Base-by-base conservation (phyloP, 2,888 invertebrate species). In the Drosophila pegasa region DNA sequence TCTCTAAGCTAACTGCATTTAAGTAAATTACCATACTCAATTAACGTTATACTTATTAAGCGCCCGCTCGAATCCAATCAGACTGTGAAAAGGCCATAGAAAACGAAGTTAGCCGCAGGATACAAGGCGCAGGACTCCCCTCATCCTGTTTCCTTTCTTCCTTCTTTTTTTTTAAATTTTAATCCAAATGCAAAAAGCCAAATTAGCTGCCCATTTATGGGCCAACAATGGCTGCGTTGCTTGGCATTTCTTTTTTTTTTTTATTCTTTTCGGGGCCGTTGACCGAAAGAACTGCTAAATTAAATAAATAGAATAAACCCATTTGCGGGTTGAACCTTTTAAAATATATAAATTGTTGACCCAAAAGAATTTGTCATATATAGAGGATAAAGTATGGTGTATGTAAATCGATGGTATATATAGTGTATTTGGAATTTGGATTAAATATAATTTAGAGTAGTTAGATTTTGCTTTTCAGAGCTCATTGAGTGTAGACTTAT, bases 11-110 rank as follows among this genome's bases (percentile, higher is more conserved):
- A 77, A 63, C 67, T 73, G 69, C 73, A 75, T 78, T 78, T 74
- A 73, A 86, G 75, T 83, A 74, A 86, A 88, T 85, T 85, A 88
- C 78, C 81, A 88, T 88, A 88, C 76, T 83, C 88, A 85, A 85
- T 88, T 85, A 83, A 76, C 71, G 74, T 78, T 80, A 61, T 67
- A 78, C 80, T 81, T 79, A 83, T 75, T 73, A 82, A 66, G 71
- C 61, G 45, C 14, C 52, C 62, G 57, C 67, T 62, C 51, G 71
- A 71, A 80, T 87, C 76, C 75, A 76, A 81, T 78, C 66, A 58
- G 40, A 37, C 65, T 68, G 47, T 69, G 58, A 66, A 77, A 76
- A 47, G 54, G 40, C 55, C 71, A 37, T 67, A 45, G 64, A 50
- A 77, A 75, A 50, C 43, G 31, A 58, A 58, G 20, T 27, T 33